These are phyloP conservation scores for Dicerorhinus sumatrensis DNA, from an alignment of 2,113 vertebrate genomes.

Conservation along the genomic window DNA sequence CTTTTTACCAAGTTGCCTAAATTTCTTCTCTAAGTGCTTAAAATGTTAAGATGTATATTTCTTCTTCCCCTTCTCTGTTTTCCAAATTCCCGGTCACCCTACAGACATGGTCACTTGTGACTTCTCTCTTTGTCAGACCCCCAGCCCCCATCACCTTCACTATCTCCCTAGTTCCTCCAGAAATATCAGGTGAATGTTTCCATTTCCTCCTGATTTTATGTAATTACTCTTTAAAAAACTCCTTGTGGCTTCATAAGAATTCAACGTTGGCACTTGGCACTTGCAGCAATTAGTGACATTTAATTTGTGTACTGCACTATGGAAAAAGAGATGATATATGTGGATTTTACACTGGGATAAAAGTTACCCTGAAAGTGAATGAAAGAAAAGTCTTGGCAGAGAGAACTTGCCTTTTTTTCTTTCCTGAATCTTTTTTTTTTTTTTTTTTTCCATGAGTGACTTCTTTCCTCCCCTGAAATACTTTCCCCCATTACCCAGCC, in stretches of 20 bases:
- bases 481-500: neutral
- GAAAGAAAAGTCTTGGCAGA: constrained; percentile 62
- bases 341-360: constrained; percentile 67
- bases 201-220: constrained; percentile 75
- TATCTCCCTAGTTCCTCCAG: constrained; percentile 46
- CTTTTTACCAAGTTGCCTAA: constrained; percentile 56
- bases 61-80: neutral
- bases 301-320: constrained; percentile 78
- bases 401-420: neutral
- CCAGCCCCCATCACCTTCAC: constrained; percentile 25
- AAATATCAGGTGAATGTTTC: constrained; percentile 57
- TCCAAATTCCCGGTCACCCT: neutral
- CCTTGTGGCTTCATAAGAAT: constrained; percentile 78
- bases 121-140: neutral
- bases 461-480: constrained; percentile 54
- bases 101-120: neutral
- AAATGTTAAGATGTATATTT: constrained; percentile 7
- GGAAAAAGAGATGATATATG: constrained; percentile 73
- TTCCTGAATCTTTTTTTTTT: neutral
- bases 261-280: constrained; percentile 65
- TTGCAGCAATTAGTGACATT: constrained; percentile 78
- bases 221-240: constrained; percentile 74
- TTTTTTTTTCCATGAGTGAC: neutral
- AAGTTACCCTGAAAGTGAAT: constrained; percentile 72
- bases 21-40: constrained; percentile 62